These are phyloP conservation scores for Sipha maydis DNA, from an alignment of 2,888 invertebrate species.

Conservation along the genomic window DNA sequence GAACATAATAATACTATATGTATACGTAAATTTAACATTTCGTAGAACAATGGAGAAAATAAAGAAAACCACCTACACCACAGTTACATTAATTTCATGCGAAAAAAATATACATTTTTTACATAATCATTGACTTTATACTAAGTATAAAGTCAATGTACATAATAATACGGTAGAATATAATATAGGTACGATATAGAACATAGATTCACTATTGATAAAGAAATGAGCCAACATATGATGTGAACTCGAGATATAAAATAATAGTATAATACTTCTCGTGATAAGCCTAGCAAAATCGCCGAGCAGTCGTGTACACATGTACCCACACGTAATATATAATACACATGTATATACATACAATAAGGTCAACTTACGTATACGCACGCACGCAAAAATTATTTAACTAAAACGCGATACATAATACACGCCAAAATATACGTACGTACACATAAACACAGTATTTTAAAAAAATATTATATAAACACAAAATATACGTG, in stretches of 20 bases:
- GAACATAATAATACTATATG: neutral
- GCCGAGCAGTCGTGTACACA: neutral
- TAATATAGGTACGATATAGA: neutral
- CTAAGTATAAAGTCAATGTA: too few relatives aligned
- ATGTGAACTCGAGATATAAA: conserved; percentile 1
- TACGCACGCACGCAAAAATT: neutral
- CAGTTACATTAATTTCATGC: neutral
- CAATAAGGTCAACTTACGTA: conserved; percentile 4
- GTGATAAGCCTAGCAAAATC: neutral
- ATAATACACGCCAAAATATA: neutral
- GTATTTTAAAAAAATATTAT: too few relatives aligned
- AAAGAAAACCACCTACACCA: neutral
- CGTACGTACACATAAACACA: neutral
- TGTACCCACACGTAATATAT: neutral
- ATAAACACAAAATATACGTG: neutral
- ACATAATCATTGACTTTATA: too few relatives aligned
- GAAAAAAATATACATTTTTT: neutral
- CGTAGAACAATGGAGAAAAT: neutral
- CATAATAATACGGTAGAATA: neutral
- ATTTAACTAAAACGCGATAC: neutral
- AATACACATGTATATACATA: neutral
- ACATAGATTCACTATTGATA: conserved; percentile 22
- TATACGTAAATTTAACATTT: neutral
- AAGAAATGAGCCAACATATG: conserved; percentile 1
- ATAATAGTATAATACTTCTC: neutral